Evolutionary conservation across 2,797 vertebrate genomes (phyloP).

Genomic region (Cryptoprocta ferox): DNA sequence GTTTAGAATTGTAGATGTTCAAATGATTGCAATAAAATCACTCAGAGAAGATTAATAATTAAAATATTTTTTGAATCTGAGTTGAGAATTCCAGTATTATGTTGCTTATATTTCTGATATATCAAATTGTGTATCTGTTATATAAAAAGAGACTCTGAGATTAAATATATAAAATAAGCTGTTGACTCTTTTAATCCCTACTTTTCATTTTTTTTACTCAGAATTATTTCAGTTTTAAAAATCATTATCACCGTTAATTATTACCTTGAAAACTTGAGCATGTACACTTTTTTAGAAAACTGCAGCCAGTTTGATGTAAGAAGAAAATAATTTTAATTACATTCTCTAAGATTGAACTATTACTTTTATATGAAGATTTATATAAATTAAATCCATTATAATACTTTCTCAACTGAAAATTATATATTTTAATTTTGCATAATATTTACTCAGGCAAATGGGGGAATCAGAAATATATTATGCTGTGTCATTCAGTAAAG

Average conservation of each 20-base stretch:
- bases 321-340: not conserved
- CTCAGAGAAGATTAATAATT: conserved; percentile 23
- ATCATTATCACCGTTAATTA: not conserved
- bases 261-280: not conserved
- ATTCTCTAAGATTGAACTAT: not conserved
- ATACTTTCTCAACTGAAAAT: not conserved
- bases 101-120: not conserved
- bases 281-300: not conserved
- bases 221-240: conserved; percentile 48
- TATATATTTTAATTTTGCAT: conserved; percentile 9
- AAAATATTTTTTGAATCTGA: not conserved
- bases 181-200: not conserved
- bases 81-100: not conserved
- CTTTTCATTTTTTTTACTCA: not conserved
- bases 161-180: not conserved
- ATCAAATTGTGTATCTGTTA: not conserved
- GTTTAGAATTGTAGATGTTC: conserved; percentile 48
- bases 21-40: not conserved
- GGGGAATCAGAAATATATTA: not conserved
- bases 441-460: not conserved
- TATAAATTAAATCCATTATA: conserved; percentile 3
- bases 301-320: not conserved
- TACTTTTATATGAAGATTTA: conserved; percentile 30
- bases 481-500: not conserved
- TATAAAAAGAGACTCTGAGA: not conserved